phyloP scores from a whole-genome alignment of 2,797 vertebrate genomes.

The Oreonectes daqikongensis region DNA sequence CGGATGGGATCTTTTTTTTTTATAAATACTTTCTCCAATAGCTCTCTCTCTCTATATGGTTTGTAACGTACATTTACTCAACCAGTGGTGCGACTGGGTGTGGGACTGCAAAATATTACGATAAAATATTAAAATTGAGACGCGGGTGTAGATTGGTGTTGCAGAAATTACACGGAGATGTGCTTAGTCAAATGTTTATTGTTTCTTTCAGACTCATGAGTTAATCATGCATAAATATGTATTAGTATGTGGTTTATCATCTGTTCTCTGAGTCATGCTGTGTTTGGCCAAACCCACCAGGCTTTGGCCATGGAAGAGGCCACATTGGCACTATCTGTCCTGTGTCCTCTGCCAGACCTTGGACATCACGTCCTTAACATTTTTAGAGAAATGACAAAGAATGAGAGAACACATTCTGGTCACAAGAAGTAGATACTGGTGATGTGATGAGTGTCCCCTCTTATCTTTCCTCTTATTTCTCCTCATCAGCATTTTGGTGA shows the following conservation, averaged over 20 bases:
- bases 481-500: not conserved
- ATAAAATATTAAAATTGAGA: not conserved
- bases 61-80: not conserved
- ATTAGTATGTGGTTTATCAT: conserved; percentile 23
- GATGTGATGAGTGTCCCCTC: not conserved
- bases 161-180: no score
- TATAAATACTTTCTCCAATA: not conserved
- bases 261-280: conserved; percentile 19
- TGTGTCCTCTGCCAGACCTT: not conserved
- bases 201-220: not conserved
- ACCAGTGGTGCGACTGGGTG: not conserved
- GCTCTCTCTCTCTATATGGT: not conserved
- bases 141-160: no score
- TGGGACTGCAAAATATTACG: no score
- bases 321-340: conserved; percentile 1
- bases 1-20: not conserved
- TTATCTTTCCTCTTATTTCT: conserved; percentile 5
- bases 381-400: not conserved
- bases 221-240: conserved; percentile 1
- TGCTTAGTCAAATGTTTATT: not conserved
- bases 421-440: not conserved
- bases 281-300: conserved; percentile 23
- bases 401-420: not conserved
- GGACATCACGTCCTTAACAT: not conserved
- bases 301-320: conserved; percentile 16